phyloP scores from a whole-genome alignment of 53 echinoderm and acorn worm species.

The Astropecten irregularis region DNA sequence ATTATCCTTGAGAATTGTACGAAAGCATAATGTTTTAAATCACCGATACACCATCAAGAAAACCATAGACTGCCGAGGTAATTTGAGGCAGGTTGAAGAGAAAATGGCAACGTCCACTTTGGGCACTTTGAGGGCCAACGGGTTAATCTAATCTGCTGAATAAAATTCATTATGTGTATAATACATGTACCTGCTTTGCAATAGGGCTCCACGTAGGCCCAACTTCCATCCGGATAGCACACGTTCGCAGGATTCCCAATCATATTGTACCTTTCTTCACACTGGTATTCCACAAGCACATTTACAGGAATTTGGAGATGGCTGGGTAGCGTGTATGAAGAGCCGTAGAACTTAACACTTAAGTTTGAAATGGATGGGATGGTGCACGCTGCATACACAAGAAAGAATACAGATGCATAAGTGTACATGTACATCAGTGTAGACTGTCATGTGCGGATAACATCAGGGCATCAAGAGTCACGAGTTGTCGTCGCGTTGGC shows the following conservation, averaged over 20 bases:
- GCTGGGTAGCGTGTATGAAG: background rate
- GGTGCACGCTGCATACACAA: background rate
- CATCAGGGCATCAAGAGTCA: too few species aligned
- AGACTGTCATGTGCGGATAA: too few species aligned
- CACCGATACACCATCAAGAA: too few species aligned
- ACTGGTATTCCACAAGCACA: background rate
- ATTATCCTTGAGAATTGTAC: too few species aligned
- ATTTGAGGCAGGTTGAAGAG: too few species aligned
- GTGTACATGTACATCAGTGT: too few species aligned
- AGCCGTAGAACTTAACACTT: background rate
- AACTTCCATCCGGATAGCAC: background rate
- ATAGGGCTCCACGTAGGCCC: background rate
- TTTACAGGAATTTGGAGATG: background rate
- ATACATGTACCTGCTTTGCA: conserved; percentile 1
- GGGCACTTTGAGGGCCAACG: too few species aligned
- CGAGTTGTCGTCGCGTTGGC: too few species aligned
- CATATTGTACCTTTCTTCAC: background rate
- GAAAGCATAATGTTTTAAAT: too few species aligned
- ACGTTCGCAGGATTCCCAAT: background rate
- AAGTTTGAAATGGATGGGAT: background rate
- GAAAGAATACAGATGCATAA: background rate
- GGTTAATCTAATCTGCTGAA: too few species aligned
- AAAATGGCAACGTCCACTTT: too few species aligned
- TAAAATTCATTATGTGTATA: background rate
- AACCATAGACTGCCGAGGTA: too few species aligned